Evolutionary conservation across 2,113 vertebrate genomes (phyloP).

Genomic region (Tonatia bakeri): DNA sequence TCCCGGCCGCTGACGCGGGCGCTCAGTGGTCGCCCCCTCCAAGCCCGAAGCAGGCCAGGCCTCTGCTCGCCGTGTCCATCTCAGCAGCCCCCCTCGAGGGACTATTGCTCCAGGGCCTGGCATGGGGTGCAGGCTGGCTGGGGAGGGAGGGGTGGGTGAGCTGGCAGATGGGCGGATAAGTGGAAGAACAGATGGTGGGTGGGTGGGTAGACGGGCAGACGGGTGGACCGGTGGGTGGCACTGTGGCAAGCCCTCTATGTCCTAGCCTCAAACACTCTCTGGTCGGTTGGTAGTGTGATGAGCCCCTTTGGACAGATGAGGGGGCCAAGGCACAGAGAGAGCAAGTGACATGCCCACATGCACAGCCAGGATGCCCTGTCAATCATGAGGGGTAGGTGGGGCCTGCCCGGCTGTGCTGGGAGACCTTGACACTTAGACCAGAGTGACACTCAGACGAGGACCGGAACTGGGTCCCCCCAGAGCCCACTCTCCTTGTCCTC

Average conservation of each 20-base stretch:
- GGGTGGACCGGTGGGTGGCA: no score
- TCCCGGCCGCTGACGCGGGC: no score
- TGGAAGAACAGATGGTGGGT: no score
- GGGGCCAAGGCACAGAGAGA: not conserved
- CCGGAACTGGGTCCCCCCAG: not conserved
- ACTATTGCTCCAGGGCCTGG: not conserved
- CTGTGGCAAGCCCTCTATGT: not conserved
- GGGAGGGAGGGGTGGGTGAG: no score
- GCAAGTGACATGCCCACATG: not conserved
- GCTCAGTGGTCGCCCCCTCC: not conserved
- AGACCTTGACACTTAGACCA: not conserved
- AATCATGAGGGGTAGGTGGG: not conserved
- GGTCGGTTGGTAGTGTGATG: not conserved
- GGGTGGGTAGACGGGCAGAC: not conserved
- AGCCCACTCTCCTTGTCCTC: no score
- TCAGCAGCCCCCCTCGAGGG: not conserved
- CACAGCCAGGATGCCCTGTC: not conserved
- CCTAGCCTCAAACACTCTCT: no score
- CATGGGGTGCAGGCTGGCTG: no score
- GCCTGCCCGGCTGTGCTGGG: accelerated
- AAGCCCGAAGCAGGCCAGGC: not conserved
- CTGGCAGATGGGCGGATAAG: not conserved
- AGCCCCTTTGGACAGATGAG: not conserved
- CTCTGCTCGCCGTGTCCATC: not conserved
- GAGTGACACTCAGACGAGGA: not conserved